These are phyloP conservation scores for Phrynocephalus vlangalii DNA, from an alignment of 2,797 vertebrate species.

Conservation along the genomic window DNA sequence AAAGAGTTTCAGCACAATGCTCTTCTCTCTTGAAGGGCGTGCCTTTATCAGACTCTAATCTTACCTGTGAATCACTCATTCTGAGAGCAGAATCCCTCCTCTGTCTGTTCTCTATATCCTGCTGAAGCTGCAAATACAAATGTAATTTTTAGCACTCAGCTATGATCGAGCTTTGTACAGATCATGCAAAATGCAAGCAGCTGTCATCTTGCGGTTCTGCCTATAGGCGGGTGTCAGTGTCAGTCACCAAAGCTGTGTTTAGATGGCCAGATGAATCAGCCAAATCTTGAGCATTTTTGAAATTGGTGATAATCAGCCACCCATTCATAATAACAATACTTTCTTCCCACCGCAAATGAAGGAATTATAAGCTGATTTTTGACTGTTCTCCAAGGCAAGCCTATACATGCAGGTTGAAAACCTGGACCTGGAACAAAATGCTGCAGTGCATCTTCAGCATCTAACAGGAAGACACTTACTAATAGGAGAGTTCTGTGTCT, in stretches of 20 bases:
- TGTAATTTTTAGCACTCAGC: constrained; percentile 8
- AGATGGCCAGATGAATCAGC: not conserved
- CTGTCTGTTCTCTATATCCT: constrained; percentile 54
- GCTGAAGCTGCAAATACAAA: constrained; percentile 67
- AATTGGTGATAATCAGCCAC: not conserved
- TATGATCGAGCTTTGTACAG: not conserved
- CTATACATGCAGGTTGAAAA: not conserved
- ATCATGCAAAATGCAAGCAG: not conserved
- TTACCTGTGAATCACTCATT: constrained; percentile 88
- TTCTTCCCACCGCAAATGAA: not conserved
- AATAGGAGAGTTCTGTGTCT: not conserved
- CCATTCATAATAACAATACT: not conserved
- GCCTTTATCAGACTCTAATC: constrained; percentile 41
- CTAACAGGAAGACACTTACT: not conserved
- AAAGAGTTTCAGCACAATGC: not conserved
- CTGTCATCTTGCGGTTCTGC: not conserved
- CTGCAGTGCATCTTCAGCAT: not conserved
- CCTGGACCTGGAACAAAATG: not conserved
- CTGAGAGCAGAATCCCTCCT: constrained; percentile 57
- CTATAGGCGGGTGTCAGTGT: not conserved
- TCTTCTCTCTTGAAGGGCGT: constrained; percentile 23
- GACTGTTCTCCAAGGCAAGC: not conserved
- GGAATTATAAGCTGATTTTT: not conserved
- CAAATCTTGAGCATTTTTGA: not conserved
- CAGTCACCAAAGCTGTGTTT: not conserved